phyloP scores from a whole-genome alignment of 2,113 vertebrate genomes.

The Neodontobutis hainanensis region DNA sequence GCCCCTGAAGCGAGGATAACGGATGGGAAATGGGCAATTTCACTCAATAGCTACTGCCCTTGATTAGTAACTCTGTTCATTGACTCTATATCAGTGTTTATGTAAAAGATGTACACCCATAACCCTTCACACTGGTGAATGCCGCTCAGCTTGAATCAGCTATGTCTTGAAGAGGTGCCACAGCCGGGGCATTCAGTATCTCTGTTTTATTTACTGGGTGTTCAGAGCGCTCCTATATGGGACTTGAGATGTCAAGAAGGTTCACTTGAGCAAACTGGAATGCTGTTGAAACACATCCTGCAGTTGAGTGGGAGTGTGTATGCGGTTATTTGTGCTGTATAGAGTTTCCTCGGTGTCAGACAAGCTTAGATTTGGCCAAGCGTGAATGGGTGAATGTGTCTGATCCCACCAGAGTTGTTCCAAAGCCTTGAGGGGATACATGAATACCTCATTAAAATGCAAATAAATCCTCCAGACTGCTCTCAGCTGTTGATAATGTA shows the following conservation, averaged over 20 bases:
- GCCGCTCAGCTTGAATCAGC: slow-evolving; percentile 24
- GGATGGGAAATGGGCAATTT: slow-evolving; percentile 60
- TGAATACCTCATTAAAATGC: slow-evolving; percentile 71
- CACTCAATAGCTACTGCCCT: slow-evolving; percentile 70
- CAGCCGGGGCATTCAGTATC: slow-evolving; percentile 12
- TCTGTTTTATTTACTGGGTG: slow-evolving; percentile 3
- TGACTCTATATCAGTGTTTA: slow-evolving; percentile 71
- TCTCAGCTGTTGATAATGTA: slow-evolving; percentile 67
- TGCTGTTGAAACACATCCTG: background rate
- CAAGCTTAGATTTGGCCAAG: slow-evolving; percentile 31
- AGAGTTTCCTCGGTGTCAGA: slow-evolving; percentile 32
- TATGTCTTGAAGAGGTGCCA: background rate
- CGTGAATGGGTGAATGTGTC: slow-evolving; percentile 18
- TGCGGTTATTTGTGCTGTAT: slow-evolving; percentile 5
- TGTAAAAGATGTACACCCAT: slow-evolving; percentile 68
- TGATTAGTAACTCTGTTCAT: slow-evolving; percentile 70
- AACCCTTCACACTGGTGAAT: slow-evolving; percentile 63
- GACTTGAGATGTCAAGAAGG: slow-evolving; percentile 15
- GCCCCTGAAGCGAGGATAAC: slow-evolving; percentile 64
- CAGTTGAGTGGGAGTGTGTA: slow-evolving; percentile 22
- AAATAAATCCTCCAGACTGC: slow-evolving; percentile 65
- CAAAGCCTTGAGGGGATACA: slow-evolving; percentile 53
- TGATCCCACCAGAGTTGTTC: slow-evolving; percentile 46
- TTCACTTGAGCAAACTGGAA: slow-evolving; percentile 2
- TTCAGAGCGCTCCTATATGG: background rate